Evolutionary conservation across 1,140 invertebrate species (phyloP), one percentile per base, ranked within the genome.

Genomic region (Cherax destructor): DNA sequence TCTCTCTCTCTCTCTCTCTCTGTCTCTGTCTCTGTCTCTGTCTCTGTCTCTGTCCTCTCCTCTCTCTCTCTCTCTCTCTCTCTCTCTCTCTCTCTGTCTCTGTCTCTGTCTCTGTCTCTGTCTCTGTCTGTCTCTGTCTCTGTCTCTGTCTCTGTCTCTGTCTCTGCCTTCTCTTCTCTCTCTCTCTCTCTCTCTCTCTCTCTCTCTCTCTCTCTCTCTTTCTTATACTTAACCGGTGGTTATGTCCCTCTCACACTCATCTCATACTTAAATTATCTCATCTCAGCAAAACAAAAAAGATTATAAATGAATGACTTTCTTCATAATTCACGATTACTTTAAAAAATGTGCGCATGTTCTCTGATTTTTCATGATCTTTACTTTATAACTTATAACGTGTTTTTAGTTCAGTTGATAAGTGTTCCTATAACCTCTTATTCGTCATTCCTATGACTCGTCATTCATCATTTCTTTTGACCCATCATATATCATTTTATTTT

Each of bases 61-160:
- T 69, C 65, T 69, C 65, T 69, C 65, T 69, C 65, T 69, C 65
- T 69, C 1, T 69, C 65, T 69, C 65, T 69, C 65, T 69, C 65
- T 69, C 65, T 69, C 65, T 69, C 65, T 69, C 65, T 69, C 65
- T 69, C 65, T 3, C 65, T 69, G 1, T 3, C 65, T 69, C 65
- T 2, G 0, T 41, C 30, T 2, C n/a, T n/a, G 11, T 69, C 65
- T 69, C 65, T 69, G 1, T 69, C 1, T 69, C 65, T 69, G 1
- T 69, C 65, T 69, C 65, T 69, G 16, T 69, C 65, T 69, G 1
- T 41, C 0, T 41, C 30, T 41, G 16, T 69, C 65, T 69, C 65
- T 69, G 16, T 69, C 65, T 69, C 65, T 69, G 1, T 69, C 30
- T 41, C 30, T 41, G 0, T 41, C 0, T 41, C 30, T 41, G 0